These are phyloP conservation scores for Arge pagana DNA, from an alignment of 2,888 invertebrate species.

Conservation along the genomic window DNA sequence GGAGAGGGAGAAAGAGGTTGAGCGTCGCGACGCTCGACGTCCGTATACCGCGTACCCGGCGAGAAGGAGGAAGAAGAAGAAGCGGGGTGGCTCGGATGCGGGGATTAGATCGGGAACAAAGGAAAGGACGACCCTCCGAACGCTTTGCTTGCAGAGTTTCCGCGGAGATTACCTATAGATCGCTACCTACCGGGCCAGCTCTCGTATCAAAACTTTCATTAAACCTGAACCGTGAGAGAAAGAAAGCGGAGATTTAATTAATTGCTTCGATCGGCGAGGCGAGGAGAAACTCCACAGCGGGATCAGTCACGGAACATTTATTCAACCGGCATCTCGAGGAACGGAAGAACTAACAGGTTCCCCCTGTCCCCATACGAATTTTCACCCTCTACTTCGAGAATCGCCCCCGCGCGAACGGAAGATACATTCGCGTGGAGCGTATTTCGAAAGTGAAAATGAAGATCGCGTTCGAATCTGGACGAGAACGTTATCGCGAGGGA, in stretches of 20 bases:
- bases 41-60: slow-evolving; percentile 31
- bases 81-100: slow-evolving; percentile 37
- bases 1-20: too few species aligned
- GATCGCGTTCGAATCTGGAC: too few species aligned
- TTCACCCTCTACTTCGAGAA: too few species aligned
- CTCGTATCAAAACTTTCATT: slow-evolving; percentile 23
- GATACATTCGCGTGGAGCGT: too few species aligned
- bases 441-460: too few species aligned
- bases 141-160: slow-evolving; percentile 18
- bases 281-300: too few species aligned
- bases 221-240: slow-evolving; percentile 11
- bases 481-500: too few species aligned
- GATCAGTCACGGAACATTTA: too few species aligned
- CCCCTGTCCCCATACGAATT: too few species aligned
- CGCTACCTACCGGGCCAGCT: slow-evolving; percentile 13
- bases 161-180: slow-evolving; percentile 21
- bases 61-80: slow-evolving; percentile 37
- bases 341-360: too few species aligned
- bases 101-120: slow-evolving; percentile 48
- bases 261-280: not conserved
- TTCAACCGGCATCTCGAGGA: too few species aligned
- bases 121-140: slow-evolving; percentile 27
- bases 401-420: too few species aligned
- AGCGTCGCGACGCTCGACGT: slow-evolving; percentile 65
- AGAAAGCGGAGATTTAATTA: slow-evolving; percentile 16